phyloP scores from a whole-genome alignment of 2,797 vertebrate species.

The Triplophysa yarkandensis region DNA sequence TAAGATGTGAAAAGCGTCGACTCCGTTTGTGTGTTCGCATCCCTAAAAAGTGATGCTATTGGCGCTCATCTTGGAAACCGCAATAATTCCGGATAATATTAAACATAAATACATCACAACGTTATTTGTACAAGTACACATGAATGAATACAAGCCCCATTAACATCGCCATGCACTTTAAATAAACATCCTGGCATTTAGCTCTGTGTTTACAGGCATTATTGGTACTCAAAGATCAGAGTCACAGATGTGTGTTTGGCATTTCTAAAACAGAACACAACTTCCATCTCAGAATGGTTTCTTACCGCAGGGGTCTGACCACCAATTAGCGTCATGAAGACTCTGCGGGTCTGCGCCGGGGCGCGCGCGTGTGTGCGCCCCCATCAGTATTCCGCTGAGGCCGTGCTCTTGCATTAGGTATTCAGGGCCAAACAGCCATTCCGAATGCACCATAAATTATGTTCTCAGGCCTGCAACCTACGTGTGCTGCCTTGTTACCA shows the following conservation, averaged over 20 bases:
- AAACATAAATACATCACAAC: too few species aligned
- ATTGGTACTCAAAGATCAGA: not conserved
- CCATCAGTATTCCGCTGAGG: constrained; percentile 80
- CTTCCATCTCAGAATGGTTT: not conserved
- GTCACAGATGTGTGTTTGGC: not conserved
- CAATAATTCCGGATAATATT: too few species aligned
- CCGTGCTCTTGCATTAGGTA: constrained; percentile 75
- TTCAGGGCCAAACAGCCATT: constrained; percentile 76
- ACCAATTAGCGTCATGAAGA: constrained; percentile 75
- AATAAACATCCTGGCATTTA: constrained; percentile 33
- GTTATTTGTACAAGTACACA: not conserved
- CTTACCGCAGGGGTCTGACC: constrained; percentile 52
- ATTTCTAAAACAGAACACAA: not conserved
- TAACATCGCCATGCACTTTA: constrained; percentile 1
- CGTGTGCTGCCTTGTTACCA: constrained; percentile 25
- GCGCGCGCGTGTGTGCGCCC: not conserved
- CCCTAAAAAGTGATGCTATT: too few species aligned
- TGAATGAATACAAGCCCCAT: not conserved
- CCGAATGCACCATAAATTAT: constrained; percentile 81
- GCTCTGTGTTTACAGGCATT: not conserved
- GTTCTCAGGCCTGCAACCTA: constrained; percentile 66
- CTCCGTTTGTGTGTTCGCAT: too few species aligned
- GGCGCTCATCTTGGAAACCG: too few species aligned
- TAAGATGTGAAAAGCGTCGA: too few species aligned
- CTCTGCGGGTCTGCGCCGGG: constrained; percentile 61